These are phyloP conservation scores for Halesus radiatus DNA, from an alignment of 1,140 invertebrate genomes.

Conservation along the genomic window DNA sequence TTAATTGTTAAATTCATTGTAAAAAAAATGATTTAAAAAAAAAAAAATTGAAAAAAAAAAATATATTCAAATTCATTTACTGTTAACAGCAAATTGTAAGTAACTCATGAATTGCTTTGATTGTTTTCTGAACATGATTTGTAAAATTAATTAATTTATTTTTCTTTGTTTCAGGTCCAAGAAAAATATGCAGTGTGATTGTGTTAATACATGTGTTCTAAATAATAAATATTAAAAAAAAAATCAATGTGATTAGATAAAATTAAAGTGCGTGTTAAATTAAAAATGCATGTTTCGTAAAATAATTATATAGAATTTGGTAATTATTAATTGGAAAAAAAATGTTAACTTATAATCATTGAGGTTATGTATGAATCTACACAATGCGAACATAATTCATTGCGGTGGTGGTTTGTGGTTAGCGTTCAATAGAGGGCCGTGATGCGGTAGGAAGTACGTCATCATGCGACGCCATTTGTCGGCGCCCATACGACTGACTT, in stretches of 20 bases:
- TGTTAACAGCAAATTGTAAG: too few species aligned
- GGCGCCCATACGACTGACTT: constrained; percentile 4
- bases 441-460: constrained; percentile 13
- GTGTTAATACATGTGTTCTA: too few species aligned
- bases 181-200: too few species aligned
- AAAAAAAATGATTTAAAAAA: too few species aligned
- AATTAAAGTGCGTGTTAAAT: not conserved
- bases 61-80: too few species aligned
- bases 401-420: not conserved
- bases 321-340: not conserved
- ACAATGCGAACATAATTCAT: not conserved
- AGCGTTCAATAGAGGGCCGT: not conserved
- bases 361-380: not conserved
- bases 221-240: too few species aligned
- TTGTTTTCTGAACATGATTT: too few species aligned
- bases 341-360: not conserved
- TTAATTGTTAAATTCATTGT: too few species aligned
- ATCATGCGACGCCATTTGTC: constrained; percentile 19
- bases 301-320: not conserved
- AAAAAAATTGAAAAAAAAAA: too few species aligned
- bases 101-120: too few species aligned
- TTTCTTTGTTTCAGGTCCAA: too few species aligned
- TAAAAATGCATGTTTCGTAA: not conserved
- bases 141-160: too few species aligned
- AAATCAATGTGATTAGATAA: not conserved